A percentile compares a stretch with the other conserved stretches of the same genome.
Conservation (phyloP, 1,140 invertebrate species). For the Drosophila ercepeae region DNA sequence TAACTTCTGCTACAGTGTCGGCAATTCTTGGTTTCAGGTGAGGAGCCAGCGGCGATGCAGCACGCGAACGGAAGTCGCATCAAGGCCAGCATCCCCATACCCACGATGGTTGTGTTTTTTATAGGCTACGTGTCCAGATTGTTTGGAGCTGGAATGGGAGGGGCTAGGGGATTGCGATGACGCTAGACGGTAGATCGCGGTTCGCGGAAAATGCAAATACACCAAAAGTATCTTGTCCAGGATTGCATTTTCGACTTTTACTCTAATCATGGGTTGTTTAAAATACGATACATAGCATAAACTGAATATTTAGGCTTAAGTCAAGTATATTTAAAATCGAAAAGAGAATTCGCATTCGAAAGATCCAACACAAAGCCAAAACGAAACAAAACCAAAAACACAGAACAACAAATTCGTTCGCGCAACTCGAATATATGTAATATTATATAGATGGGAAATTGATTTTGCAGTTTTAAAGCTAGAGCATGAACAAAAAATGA, state of each 20-base stretch:
- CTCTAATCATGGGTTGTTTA: conserved; percentile 82
- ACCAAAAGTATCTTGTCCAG: conserved; percentile 75
- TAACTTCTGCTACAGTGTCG: background rate
- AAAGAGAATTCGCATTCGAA: conserved; percentile 6
- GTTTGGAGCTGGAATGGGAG: background rate
- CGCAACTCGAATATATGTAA: conserved; percentile 1
- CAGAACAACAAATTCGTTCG: conserved; percentile 1
- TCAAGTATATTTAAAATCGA: conserved; percentile 54
- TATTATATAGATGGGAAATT: conserved; percentile 46
- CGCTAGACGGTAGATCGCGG: conserved; percentile 19
- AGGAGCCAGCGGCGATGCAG: conserved; percentile 83
- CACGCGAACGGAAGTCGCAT: conserved; percentile 70
- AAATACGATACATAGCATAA: conserved; percentile 74
- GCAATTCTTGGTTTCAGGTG: conserved; percentile 48
- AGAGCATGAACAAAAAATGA: background rate
- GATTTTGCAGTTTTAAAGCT: conserved; percentile 53
- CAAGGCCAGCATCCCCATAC: conserved; percentile 29
- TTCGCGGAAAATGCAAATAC: conserved; percentile 57
- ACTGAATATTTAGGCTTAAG: conserved; percentile 65
- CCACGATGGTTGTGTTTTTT: conserved; percentile 79
- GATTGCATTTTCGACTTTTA: conserved; percentile 82
- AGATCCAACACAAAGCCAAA: conserved; percentile 9
- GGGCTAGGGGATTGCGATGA: conserved; percentile 10
- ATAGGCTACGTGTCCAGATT: conserved; percentile 46
- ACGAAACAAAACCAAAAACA: background rate